phyloP scores from a whole-genome alignment of 2,113 vertebrate genomes.

The Colossoma macropomum region DNA sequence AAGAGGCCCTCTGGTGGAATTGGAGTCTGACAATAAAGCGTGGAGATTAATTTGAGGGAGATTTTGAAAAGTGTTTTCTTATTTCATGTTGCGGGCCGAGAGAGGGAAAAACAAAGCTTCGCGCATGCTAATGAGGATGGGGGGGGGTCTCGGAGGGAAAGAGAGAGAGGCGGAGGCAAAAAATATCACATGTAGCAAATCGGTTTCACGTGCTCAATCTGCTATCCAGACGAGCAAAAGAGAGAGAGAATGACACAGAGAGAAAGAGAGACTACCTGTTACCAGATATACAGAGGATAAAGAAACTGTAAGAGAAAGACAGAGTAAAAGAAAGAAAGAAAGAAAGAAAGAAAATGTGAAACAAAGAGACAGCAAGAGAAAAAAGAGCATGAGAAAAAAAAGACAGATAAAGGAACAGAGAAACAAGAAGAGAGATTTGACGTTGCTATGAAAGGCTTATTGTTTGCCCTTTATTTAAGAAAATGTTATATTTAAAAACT shows the following conservation, averaged over 20 bases:
- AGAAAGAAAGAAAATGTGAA: neutral
- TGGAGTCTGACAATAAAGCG: constrained; percentile 20
- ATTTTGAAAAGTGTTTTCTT: constrained; percentile 33
- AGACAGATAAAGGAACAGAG: neutral
- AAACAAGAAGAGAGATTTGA: neutral
- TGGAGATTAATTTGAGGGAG: constrained; percentile 32
- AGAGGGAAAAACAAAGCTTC: constrained; percentile 19
- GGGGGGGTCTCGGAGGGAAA: neutral
- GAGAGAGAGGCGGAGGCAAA: neutral
- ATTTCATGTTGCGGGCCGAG: constrained; percentile 32
- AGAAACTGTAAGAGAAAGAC: neutral
- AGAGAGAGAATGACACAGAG: neutral
- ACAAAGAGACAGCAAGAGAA: neutral
- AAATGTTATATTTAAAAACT: neutral
- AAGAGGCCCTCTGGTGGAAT: constrained; percentile 40
- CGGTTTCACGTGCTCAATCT: constrained; percentile 26
- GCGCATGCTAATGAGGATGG: constrained; percentile 42
- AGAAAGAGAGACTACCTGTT: neutral
- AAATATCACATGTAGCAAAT: constrained; percentile 39
- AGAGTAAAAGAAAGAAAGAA: neutral
- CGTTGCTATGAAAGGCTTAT: too few relatives aligned
- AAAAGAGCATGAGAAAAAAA: neutral
- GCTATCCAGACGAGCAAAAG: neutral
- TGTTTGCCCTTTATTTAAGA: neutral
- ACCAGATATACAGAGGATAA: neutral